Conservation (phyloP, 2,888 invertebrate species). For the Allygus modestus region DNA sequence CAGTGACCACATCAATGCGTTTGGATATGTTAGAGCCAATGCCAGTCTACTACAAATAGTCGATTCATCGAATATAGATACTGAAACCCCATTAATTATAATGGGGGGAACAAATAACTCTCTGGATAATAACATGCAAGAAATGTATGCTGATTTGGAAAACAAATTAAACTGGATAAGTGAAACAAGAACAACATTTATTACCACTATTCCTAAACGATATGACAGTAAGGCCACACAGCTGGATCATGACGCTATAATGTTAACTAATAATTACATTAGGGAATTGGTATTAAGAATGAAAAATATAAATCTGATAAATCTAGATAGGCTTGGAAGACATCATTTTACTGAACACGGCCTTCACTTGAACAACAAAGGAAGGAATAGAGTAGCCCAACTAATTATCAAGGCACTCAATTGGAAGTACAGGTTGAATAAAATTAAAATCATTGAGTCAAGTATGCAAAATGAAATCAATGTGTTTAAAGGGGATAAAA, state of each 20-base stretch:
- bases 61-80: constrained; percentile 7
- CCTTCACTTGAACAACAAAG: neutral
- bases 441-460: neutral
- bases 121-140: neutral
- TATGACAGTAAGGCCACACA: neutral
- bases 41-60: constrained; percentile 14
- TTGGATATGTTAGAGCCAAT: too few relatives aligned
- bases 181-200: neutral
- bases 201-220: neutral
- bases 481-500: neutral
- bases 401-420: neutral
- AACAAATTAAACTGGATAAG: neutral
- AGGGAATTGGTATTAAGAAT: neutral
- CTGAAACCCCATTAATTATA: neutral
- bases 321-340: neutral
- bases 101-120: neutral
- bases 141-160: neutral
- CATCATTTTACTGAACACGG: neutral
- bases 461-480: neutral
- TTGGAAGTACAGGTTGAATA: neutral
- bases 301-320: neutral
- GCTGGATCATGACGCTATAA: neutral
- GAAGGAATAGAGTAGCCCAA: neutral
- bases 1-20: too few relatives aligned
- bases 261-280: neutral